Evolutionary conservation across 2,113 vertebrate genomes (phyloP).

Genomic region (Micromys minutus): DNA sequence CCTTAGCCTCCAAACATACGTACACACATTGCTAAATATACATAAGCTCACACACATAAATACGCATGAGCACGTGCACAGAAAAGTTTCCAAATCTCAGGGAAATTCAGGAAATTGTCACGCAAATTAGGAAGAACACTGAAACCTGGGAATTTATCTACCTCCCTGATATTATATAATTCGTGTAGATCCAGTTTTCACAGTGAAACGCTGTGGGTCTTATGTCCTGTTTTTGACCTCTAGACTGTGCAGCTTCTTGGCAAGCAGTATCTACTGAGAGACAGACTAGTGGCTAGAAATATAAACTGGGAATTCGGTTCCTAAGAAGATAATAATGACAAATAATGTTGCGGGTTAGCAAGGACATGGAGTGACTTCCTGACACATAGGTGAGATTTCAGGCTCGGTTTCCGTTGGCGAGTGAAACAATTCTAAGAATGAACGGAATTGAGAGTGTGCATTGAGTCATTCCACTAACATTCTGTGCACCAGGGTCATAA

Average conservation of each 20-base stretch:
- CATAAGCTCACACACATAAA: neutral
- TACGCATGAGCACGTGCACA: neutral
- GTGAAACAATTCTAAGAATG: neutral
- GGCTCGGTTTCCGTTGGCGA: neutral
- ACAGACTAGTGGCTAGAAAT: neutral
- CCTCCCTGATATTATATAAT: neutral
- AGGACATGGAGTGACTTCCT: neutral
- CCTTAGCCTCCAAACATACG: neutral
- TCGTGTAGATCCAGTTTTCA: neutral
- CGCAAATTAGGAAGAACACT: neutral
- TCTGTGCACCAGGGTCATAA: neutral
- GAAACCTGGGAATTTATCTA: neutral
- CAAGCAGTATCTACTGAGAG: neutral
- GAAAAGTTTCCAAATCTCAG: neutral
- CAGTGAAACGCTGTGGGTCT: neutral
- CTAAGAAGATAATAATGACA: fast-evolving
- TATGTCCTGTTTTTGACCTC: neutral
- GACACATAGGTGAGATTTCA: neutral
- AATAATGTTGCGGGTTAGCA: neutral
- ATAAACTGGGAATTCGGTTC: neutral
- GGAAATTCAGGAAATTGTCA: neutral
- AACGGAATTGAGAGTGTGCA: neutral
- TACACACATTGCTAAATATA: neutral
- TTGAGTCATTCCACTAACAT: neutral
- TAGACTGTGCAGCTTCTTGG: neutral